Evolutionary conservation across 2,113 vertebrate genomes (phyloP), one percentile per base, ranked within the genome.

Genomic region (Oophaga pumilio): DNA sequence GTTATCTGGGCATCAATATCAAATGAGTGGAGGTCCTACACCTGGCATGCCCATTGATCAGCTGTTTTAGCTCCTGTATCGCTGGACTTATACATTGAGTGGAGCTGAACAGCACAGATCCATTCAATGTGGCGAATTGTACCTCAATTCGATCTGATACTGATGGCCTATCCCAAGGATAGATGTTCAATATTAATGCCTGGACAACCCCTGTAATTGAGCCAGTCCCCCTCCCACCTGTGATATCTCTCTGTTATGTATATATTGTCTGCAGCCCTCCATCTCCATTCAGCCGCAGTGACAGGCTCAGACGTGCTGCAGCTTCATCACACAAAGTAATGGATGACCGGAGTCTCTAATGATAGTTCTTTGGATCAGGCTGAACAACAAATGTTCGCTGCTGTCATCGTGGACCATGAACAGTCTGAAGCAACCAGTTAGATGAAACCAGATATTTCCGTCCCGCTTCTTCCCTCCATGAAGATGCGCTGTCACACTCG

Each of bases 401-500:
- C 69, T 73, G n/a, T 26, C 24, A 13, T 26, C 2, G 9, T 24
- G 64, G 0, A 68, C 17, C 33, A 18, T 73, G 69, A 33, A 18
- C 28, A 17, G 17, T 73, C 28, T 73, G 69, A 73, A 73, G 28
- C 69, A 33, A 3, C 14, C 28, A 73, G 28, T 43, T 1, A 73
- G 69, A 73, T 18, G 17, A 43, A 14, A 73, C 15, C 69, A 73
- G 26, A 73, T 73, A 73, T 43, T 73, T 73, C 26, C 20, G 43
- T 33, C 71, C 71, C 43, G 26, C 6, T 33, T 33, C 26, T 33
- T 71, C 7, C 8, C 28, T 74, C 71, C 71, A 50, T 50, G 33
- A 74, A 50, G 71, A 74, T 74, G 33, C 43, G 11, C 71, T 74
- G 71, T 50, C 71, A 74, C 71, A 74, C 71, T 50, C 15, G 17